Conservation (phyloP, 2,888 invertebrate species). For the Diadegma fenestrale region DNA sequence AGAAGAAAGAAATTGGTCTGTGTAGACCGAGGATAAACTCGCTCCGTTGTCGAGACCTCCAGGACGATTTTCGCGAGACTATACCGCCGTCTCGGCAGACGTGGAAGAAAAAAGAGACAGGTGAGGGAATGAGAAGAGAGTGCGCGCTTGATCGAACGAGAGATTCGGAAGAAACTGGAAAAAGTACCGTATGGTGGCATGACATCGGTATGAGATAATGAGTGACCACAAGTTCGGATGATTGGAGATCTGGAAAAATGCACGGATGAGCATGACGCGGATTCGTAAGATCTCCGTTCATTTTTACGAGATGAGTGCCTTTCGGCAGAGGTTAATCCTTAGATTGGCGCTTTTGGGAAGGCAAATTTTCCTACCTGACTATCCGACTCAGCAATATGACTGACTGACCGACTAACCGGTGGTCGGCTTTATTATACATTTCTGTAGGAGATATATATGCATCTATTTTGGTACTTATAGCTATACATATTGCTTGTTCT, state of each 20-base stretch:
- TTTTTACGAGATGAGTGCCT: slow-evolving; percentile 59
- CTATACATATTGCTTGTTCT: slow-evolving; percentile 26
- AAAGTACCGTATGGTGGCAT: neutral
- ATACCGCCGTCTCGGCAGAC: neutral
- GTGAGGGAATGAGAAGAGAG: slow-evolving; percentile 1
- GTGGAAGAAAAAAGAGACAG: slow-evolving; percentile 37
- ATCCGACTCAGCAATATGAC: slow-evolving; percentile 67
- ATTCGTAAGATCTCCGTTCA: slow-evolving; percentile 50
- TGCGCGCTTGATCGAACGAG: neutral
- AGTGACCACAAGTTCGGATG: slow-evolving; percentile 22
- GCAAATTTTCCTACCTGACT: slow-evolving; percentile 75
- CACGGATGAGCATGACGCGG: slow-evolving; percentile 48
- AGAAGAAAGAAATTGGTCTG: slow-evolving; percentile 29
- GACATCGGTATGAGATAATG: slow-evolving; percentile 33
- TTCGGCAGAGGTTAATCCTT: slow-evolving; percentile 75
- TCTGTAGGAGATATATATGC: slow-evolving; percentile 16
- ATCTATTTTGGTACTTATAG: slow-evolving; percentile 9
- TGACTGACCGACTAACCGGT: slow-evolving; percentile 72
- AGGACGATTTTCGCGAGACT: slow-evolving; percentile 26
- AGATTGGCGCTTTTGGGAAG: slow-evolving; percentile 76
- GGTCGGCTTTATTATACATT: slow-evolving; percentile 28
- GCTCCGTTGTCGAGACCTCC: slow-evolving; percentile 1
- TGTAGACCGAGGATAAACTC: slow-evolving; percentile 12
- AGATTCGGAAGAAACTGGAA: neutral
- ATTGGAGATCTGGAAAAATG: slow-evolving; percentile 43